These are phyloP conservation scores for Harpagoxenus sublaevis DNA, from an alignment of 2,888 invertebrate genomes.

Conservation along the genomic window DNA sequence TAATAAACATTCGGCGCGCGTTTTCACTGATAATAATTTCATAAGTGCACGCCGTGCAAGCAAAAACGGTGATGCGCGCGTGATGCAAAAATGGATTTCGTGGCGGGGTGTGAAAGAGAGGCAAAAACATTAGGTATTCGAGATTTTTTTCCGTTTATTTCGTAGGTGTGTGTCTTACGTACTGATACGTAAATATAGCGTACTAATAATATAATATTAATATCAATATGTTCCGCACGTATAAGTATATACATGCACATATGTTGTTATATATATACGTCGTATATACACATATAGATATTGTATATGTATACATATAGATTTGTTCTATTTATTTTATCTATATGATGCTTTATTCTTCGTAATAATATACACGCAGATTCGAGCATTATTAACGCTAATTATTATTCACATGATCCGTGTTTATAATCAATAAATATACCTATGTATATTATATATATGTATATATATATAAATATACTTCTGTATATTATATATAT, in stretches of 20 bases:
- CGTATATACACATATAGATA: slow-evolving; percentile 67
- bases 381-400: slow-evolving; percentile 56
- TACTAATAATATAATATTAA: slow-evolving; percentile 70
- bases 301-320: slow-evolving; percentile 68
- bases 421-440: slow-evolving; percentile 79
- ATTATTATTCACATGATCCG: slow-evolving; percentile 78
- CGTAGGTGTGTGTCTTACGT: slow-evolving; percentile 77
- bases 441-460: slow-evolving; percentile 1
- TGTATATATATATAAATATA: slow-evolving; percentile 60
- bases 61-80: slow-evolving; percentile 17
- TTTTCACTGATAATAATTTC: slow-evolving; percentile 64
- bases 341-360: slow-evolving; percentile 68
- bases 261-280: slow-evolving; percentile 67
- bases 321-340: slow-evolving; percentile 73
- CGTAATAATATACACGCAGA: slow-evolving; percentile 83
- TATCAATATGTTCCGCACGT: slow-evolving; percentile 71
- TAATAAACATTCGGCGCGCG: slow-evolving; percentile 60
- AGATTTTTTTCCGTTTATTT: slow-evolving; percentile 80
- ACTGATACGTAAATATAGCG: slow-evolving; percentile 67
- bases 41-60: slow-evolving; percentile 39
- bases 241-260: slow-evolving; percentile 47
- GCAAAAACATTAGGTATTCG: slow-evolving; percentile 45
- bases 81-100: slow-evolving; percentile 27
- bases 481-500: neutral
- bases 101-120: slow-evolving; percentile 33